A percentile compares a stretch with the other conserved stretches of the same genome.
phyloP scores from a whole-genome alignment of 2,888 invertebrate genomes.

The Copidosoma aretas region DNA sequence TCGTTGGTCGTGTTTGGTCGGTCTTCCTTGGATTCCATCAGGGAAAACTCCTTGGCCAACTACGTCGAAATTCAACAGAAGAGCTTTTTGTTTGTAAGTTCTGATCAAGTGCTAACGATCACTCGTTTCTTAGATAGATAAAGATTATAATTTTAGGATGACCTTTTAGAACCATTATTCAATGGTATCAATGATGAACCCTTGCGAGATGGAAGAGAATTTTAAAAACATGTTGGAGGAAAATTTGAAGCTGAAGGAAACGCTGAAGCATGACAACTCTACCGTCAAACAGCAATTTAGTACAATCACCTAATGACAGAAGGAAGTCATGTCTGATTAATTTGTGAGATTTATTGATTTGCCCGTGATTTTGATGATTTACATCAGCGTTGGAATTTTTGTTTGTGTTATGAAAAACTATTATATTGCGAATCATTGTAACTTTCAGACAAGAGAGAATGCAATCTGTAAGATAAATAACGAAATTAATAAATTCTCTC shows the following conservation, averaged over 20 bases:
- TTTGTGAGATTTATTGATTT: too few species aligned
- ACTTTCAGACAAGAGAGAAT: slow-evolving; percentile 9
- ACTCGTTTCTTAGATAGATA: slow-evolving; percentile 7
- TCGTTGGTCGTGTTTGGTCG: slow-evolving; percentile 56
- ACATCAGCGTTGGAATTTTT: too few species aligned
- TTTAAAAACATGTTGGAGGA: slow-evolving; percentile 67
- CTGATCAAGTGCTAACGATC: neutral
- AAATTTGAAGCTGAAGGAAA: slow-evolving; percentile 68
- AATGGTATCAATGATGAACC: slow-evolving; percentile 52
- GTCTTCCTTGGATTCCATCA: slow-evolving; percentile 51
- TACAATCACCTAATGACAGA: slow-evolving; percentile 69
- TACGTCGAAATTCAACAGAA: slow-evolving; percentile 53
- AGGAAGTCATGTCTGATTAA: slow-evolving; percentile 71
- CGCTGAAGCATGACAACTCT: slow-evolving; percentile 71
- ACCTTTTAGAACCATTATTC: slow-evolving; percentile 51
- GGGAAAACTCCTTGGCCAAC: slow-evolving; percentile 48
- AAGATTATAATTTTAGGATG: slow-evolving; percentile 8
- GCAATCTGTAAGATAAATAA: slow-evolving; percentile 38
- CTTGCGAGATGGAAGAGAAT: slow-evolving; percentile 65
- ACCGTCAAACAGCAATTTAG: slow-evolving; percentile 73
- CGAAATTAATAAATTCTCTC: slow-evolving; percentile 20
- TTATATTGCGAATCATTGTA: neutral
- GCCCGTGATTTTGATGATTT: too few species aligned
- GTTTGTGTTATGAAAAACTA: too few species aligned
- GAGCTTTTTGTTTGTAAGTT: slow-evolving; percentile 48